Evolutionary conservation across 2,888 invertebrate genomes (phyloP).

Genomic region (Notodonta dromedarius): DNA sequence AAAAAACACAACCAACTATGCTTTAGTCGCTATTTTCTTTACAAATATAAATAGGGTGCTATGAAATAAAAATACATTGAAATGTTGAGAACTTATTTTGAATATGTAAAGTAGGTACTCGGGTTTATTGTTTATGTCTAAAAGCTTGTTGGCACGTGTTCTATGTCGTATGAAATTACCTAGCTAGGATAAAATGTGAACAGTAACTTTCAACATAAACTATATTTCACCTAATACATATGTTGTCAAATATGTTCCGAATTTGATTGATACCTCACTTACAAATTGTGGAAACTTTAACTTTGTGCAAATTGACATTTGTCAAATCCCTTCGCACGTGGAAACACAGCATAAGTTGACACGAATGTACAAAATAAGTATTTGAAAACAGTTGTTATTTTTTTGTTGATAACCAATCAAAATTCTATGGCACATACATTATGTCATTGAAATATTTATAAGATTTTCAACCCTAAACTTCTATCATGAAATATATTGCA

Average conservation of each 20-base stretch:
- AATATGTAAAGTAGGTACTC: too few relatives aligned
- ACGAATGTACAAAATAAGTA: slow-evolving; percentile 15
- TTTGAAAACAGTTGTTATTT: not conserved
- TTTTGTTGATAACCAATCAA: slow-evolving; percentile 18
- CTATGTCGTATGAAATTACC: too few relatives aligned
- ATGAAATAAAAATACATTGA: too few relatives aligned
- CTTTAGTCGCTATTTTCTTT: too few relatives aligned
- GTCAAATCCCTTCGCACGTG: slow-evolving; percentile 10
- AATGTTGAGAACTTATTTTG: too few relatives aligned
- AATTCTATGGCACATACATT: slow-evolving; percentile 34
- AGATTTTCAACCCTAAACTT: too few relatives aligned
- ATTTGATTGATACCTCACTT: not conserved
- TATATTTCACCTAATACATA: not conserved
- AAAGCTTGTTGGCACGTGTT: too few relatives aligned
- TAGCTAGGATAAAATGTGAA: too few relatives aligned
- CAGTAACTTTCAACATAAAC: not conserved
- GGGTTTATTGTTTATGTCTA: too few relatives aligned
- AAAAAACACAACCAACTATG: too few relatives aligned
- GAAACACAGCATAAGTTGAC: slow-evolving; percentile 12
- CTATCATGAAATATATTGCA: too few relatives aligned
- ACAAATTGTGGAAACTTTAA: not conserved
- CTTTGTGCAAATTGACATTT: not conserved
- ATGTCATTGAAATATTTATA: not conserved
- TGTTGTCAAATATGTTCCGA: not conserved
- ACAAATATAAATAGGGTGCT: too few relatives aligned